Base-by-base conservation (phyloP, 1,140 invertebrate species). In the Parapsyche elsis region DNA sequence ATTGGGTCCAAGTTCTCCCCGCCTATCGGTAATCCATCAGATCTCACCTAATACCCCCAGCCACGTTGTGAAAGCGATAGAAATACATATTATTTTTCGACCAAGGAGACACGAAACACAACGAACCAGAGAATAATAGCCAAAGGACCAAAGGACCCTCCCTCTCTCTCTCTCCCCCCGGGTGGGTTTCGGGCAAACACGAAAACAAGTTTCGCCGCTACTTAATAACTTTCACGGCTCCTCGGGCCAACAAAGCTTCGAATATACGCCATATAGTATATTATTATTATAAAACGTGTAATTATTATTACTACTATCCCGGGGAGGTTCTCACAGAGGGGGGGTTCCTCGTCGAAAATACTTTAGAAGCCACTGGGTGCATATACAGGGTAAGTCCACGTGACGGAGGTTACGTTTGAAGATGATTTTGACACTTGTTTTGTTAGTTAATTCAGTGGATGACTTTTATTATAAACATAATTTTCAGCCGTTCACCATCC, bases 21-120 rank as follows among this genome's bases (percentile, higher is more conserved):
- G 59, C 59, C 64, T 67, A 67, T 67, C 64, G 19, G 64, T 67
- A 67, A 67, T 67, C 64, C 64, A 67, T 67, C 64, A 67, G 64
- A 67, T 30, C 64, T 67, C 21, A 14, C 19, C 23, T 67, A 67
- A 67, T 67, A 24, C 64, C 64, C 24, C 24, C 24, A 23, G 24
- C 24, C 64, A 24, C 64, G 26, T 30, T 67, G 64, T 67, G 64
- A 19, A 67, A 53, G 49, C 49, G 16, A 14, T 2, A 53, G 12
- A 16, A 14, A 53, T 53, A n/a, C n/a, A n/a, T n/a, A 53, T 5
- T 53, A 14, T 53, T 53, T 53, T 53, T 53, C 49, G 49, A 53
- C 16, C 12, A 53, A 53, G 1, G 12, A 5, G 49, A 14, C 16
- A 7, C 12, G 12, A 46, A 46, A 12, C 49, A 53, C 2, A 14